Conservation (phyloP, 2,888 invertebrate species). For the Rotaria magnacalcarata region DNA sequence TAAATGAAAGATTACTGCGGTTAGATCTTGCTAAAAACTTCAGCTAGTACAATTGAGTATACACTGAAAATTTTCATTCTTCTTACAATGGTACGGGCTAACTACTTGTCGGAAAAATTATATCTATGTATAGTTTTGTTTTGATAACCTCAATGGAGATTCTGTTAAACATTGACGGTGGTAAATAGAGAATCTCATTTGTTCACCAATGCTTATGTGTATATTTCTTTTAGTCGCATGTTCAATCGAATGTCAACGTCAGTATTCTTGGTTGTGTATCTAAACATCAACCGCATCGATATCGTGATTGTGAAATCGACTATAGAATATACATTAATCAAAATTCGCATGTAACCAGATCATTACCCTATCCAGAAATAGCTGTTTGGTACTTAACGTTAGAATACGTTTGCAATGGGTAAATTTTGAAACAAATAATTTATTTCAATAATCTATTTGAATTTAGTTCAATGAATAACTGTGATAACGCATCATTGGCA, state of each 20-base stretch:
- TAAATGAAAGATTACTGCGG: no score
- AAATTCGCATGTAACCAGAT: not conserved
- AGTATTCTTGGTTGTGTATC: not conserved
- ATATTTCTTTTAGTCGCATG: not conserved
- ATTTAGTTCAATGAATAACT: not conserved
- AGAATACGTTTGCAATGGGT: not conserved
- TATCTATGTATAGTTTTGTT: no score
- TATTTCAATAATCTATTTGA: not conserved
- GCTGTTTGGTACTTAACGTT: not conserved
- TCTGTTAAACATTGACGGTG: no score
- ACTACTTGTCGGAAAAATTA: no score
- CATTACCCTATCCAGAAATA: constrained; percentile 9
- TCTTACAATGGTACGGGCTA: no score
- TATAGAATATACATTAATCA: not conserved
- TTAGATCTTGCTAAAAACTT: no score
- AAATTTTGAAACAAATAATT: not conserved
- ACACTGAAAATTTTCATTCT: no score
- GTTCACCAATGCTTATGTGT: no score
- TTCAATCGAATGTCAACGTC: not conserved
- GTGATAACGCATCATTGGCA: not conserved
- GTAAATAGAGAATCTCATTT: no score
- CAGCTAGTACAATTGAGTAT: no score
- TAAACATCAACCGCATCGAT: not conserved
- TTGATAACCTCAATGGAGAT: no score
- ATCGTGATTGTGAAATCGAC: not conserved